Conservation (phyloP, 2,113 vertebrate species). For the Bombycilla garrulus region DNA sequence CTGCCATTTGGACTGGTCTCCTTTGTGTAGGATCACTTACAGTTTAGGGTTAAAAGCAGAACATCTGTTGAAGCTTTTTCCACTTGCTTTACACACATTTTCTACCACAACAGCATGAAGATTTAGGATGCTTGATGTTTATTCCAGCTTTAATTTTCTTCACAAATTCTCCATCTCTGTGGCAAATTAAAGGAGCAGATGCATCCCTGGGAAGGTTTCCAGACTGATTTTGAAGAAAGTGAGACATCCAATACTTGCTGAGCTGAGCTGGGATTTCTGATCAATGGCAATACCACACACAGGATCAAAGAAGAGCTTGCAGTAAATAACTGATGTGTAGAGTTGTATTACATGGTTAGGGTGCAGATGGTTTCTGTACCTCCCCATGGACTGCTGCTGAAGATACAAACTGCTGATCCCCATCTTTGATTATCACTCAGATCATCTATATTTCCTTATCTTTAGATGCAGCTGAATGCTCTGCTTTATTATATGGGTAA, state of each 20-base stretch:
- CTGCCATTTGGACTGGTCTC: background rate
- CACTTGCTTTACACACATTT: background rate
- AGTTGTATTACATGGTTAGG: background rate
- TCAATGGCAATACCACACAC: background rate
- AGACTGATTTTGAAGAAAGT: constrained; percentile 13
- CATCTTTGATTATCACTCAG: background rate
- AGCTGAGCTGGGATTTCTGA: background rate
- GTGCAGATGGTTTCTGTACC: background rate
- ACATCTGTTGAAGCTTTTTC: background rate
- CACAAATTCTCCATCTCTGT: background rate
- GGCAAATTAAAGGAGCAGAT: constrained; percentile 39
- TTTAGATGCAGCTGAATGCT: background rate
- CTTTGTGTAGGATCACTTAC: background rate
- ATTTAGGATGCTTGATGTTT: background rate
- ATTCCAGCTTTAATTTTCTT: constrained; percentile 19
- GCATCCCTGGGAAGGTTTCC: constrained; percentile 15
- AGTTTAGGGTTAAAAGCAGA: background rate
- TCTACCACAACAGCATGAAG: background rate
- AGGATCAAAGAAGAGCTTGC: background rate
- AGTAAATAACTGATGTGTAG: background rate
- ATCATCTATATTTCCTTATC: background rate
- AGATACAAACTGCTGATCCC: background rate
- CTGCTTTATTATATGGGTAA: background rate
- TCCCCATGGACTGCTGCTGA: background rate
- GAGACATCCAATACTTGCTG: background rate